Conservation (phyloP, 2,888 invertebrate genomes). For the Phyllotreta striolata region DNA sequence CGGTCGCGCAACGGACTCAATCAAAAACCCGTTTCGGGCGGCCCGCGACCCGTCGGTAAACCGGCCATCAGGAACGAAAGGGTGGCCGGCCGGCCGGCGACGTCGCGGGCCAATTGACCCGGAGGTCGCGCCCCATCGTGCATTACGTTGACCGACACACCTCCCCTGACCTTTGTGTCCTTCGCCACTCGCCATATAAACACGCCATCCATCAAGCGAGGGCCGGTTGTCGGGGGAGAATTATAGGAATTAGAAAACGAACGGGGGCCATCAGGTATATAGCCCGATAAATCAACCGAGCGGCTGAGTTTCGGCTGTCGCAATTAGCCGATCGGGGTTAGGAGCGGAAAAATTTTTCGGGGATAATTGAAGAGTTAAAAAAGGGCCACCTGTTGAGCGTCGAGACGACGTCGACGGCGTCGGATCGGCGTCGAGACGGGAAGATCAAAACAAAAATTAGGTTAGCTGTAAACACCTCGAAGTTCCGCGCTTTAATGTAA, state of each 20-base stretch:
- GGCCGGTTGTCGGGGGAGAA: conserved; percentile 39
- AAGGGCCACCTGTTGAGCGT: conserved; percentile 54
- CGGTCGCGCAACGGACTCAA: conserved; percentile 49
- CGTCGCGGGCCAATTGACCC: conserved; percentile 61
- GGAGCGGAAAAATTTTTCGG: conserved; percentile 50
- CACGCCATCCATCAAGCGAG: conserved; percentile 60
- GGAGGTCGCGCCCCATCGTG: conserved; percentile 59
- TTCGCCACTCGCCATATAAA: conserved; percentile 62
- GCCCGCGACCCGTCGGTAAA: no score
- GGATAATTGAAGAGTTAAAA: conserved; percentile 53
- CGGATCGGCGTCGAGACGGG: conserved; percentile 8
- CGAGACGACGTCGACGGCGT: conserved; percentile 21
- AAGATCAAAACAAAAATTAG: conserved; percentile 57
- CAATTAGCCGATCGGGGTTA: conserved; percentile 30
- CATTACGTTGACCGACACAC: conserved; percentile 61
- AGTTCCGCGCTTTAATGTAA: conserved; percentile 57
- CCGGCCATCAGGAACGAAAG: not conserved
- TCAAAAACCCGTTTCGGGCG: conserved; percentile 45
- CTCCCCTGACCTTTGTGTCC: conserved; percentile 62
- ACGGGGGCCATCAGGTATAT: conserved; percentile 43
- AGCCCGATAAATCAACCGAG: no score
- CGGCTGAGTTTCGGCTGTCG: not conserved
- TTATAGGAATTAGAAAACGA: conserved; percentile 60
- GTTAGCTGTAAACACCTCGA: conserved; percentile 58
- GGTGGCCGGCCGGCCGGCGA: conserved; percentile 44